Evolutionary conservation across 64 coral and sea anemone genomes (phyloP), one percentile per base, ranked within the genome.

Genomic region (Pocillopora verrucosa): DNA sequence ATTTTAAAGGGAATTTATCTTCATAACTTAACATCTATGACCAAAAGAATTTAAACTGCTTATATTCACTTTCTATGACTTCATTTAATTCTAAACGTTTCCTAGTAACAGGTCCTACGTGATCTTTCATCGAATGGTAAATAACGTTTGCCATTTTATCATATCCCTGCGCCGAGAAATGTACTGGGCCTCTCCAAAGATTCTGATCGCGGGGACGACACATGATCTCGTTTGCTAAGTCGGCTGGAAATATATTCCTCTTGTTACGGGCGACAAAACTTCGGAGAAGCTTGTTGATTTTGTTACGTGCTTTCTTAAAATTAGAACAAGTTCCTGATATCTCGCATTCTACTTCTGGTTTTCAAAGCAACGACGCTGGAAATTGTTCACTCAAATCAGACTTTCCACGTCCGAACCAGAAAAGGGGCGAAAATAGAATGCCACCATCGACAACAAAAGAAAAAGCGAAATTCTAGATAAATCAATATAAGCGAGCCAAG

Each of bases 61-160:
- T 45, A 45, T 6, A n/a, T n/a, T 45, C 41, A 3, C 41, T 45
- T 45, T 2, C 6, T 45, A 45, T 45, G 41, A 45, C 41, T 45
- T 45, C 2, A 45, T 45, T 45, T 45, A 6, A 45, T 45, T n/a
- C 41, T 45, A 3, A 45, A 45, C 41, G 2, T 45, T 45, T 45
- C 41, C 41, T 45, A 45, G 41, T 45, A 45, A 6, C 41, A 45
- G 22, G 11, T 83, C 63, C 84, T 24, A 91, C 73, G 65, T 67
- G 41, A 16, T 83, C 75, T 65, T 86, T 85, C 57, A 94, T 77
- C 14, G 80, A 35, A 64, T 72, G 76, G 60, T 91, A 94, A 76
- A 94, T 90, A 41, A 91, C 30, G n/a, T 75, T 36, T 15, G 87
- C 93, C 89, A 94, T 94, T 35, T 81, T 94, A 9, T 90, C 84